Base-by-base conservation (phyloP, 2,888 invertebrate genomes). In the Troides oblongomaculatus region DNA sequence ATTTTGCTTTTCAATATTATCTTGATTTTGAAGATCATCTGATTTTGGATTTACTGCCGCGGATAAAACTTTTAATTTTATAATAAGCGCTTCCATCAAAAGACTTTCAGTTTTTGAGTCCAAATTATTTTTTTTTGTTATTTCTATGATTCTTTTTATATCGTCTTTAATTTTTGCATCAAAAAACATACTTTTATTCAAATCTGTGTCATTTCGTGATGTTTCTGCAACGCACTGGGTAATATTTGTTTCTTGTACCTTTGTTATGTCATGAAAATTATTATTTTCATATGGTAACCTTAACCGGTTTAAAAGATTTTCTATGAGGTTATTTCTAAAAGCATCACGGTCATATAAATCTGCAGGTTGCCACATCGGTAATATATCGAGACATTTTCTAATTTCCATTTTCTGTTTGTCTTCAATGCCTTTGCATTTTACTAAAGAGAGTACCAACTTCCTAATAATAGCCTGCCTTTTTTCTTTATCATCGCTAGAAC, bases 161-260 rank as follows among this genome's bases (percentile, higher is more conserved):
- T 69, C 68, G 43, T 69, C 60, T 39, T 64, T 57, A 36, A 64
- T n/a, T 57, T 57, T 56, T 56, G n/a, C n/a, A 61, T 36, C 39
- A 8, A 7, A 61, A 63, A 78, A 25, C 79, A 74, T 62, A 77
- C 74, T 58, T 74, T 72, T 1, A 81, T 62, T 17, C 81, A 69
- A 10, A 72, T 65, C 50, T 39, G 21, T 17, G 39, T 46, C 39
- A 53, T 17, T 67, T 14, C 43, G n/a, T 25, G 56, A 67, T 43
- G 43, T 62, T 30, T 62, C 62, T 56, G 62, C 62, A 6, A 18
- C 7, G n/a, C 21, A 8, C n/a, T 57, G n/a, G 57, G 5, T 57
- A 12, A 6, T 57, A 21, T 21, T 21, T 10, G 57, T 1, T 18
- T 57, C 21, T 57, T 57, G 21, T 8, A 21, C n/a, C 57, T 57